These are phyloP conservation scores for Engystomops pustulosus DNA, from an alignment of 2,113 vertebrate genomes.

Conservation along the genomic window DNA sequence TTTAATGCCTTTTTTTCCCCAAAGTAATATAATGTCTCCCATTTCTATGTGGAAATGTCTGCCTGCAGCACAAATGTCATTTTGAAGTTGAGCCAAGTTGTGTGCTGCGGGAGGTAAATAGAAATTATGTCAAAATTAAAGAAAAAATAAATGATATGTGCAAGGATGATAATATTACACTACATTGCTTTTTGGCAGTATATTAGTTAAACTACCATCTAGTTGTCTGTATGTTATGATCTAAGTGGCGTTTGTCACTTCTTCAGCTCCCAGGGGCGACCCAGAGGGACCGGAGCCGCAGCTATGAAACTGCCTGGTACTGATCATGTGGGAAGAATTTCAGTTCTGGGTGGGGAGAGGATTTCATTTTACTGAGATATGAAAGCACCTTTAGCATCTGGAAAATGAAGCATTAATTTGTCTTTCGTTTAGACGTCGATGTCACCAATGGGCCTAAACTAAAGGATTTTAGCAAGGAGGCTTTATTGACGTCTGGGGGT, in stretches of 20 bases:
- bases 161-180: not conserved
- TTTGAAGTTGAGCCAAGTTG: not conserved
- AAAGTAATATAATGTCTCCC: not conserved
- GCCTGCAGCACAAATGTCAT: not conserved
- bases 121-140: not conserved
- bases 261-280: not conserved
- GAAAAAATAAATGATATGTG: not conserved
- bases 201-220: not conserved
- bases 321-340: not conserved
- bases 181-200: no score
- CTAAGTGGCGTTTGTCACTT: not conserved
- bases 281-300: not conserved
- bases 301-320: not conserved
- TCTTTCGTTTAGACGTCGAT: not conserved
- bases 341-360: not conserved
- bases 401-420: not conserved
- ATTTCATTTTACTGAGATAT: not conserved
- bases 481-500: slow-evolving; percentile 8
- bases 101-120: not conserved
- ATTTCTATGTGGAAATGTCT: not conserved
- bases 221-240: not conserved
- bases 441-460: not conserved
- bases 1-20: not conserved
- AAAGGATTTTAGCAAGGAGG: not conserved
- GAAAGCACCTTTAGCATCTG: slow-evolving; percentile 1